Percentiles rank a stretch among this genome's conserved stretches.
phyloP scores from a whole-genome alignment of 1,140 invertebrate species.

The Heliconius congener region DNA sequence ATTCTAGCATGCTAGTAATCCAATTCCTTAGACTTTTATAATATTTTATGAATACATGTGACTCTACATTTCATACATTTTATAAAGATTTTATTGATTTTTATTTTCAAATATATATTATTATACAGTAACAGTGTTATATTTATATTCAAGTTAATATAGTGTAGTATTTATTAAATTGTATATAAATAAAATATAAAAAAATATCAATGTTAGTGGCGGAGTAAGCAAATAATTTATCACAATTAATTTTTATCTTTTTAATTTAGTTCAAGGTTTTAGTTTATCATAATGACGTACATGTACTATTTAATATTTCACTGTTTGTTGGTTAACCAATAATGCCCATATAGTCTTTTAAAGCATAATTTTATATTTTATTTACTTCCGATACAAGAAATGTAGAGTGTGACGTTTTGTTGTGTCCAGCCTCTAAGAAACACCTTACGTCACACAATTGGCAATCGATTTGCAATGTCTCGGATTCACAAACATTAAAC shows the following conservation, averaged over 20 bases:
- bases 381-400: neutral
- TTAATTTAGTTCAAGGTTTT: conserved; percentile 9
- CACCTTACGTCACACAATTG: conserved; percentile 44
- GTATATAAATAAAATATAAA: too few species aligned
- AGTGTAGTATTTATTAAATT: neutral
- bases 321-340: neutral
- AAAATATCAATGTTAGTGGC: neutral
- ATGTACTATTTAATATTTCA: neutral
- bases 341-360: neutral
- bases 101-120: neutral
- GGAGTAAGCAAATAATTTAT: neutral
- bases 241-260: neutral
- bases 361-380: too few species aligned
- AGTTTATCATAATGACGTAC: neutral
- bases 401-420: neutral
- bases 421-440: neutral
- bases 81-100: neutral
- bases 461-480: conserved; percentile 60
- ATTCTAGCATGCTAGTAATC: conserved; percentile 17
- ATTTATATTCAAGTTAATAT: neutral
- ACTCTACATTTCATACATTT: neutral
- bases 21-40: neutral
- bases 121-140: neutral
- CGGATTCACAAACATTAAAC: conserved; percentile 72
- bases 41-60: neutral